phyloP scores from a whole-genome alignment of 2,113 vertebrate species.

The Aix galericulata region DNA sequence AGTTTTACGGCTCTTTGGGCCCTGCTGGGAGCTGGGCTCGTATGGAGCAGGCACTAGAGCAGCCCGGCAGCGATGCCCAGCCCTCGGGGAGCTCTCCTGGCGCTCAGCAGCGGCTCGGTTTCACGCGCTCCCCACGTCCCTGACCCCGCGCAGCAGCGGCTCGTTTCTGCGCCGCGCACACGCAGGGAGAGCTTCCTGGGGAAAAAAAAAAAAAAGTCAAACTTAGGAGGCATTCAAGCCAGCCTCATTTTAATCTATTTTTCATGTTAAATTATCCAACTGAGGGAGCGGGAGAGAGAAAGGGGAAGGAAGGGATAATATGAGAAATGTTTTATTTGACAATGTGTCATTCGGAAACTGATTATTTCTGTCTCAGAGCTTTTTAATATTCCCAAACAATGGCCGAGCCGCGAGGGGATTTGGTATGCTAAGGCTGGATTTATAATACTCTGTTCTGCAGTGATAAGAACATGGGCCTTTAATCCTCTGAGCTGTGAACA shows the following conservation, averaged over 20 bases:
- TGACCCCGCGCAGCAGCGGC: rapidly evolving
- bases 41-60: background rate
- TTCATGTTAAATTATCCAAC: conserved; percentile 74
- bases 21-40: background rate
- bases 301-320: conserved; percentile 74
- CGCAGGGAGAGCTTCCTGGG: background rate
- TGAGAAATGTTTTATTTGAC: conserved; percentile 81
- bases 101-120: background rate
- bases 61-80: no score
- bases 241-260: conserved; percentile 75
- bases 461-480: conserved; percentile 83
- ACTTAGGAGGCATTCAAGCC: conserved; percentile 55
- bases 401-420: conserved; percentile 75
- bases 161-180: background rate
- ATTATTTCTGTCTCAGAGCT: conserved; percentile 82
- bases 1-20: background rate
- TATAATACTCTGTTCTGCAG: conserved; percentile 83
- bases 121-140: rapidly evolving
- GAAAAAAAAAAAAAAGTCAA: conserved; percentile 14
- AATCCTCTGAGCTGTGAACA: conserved; percentile 84
- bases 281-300: conserved; percentile 60
- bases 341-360: conserved; percentile 81
- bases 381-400: conserved; percentile 82
- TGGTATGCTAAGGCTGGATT: conserved; percentile 83
- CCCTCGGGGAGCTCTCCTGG: rapidly evolving